Percentiles rank a stretch among this genome's conserved stretches.
Evolutionary conservation across 2,113 vertebrate species (phyloP).

Genomic region (Nicator chloris): DNA sequence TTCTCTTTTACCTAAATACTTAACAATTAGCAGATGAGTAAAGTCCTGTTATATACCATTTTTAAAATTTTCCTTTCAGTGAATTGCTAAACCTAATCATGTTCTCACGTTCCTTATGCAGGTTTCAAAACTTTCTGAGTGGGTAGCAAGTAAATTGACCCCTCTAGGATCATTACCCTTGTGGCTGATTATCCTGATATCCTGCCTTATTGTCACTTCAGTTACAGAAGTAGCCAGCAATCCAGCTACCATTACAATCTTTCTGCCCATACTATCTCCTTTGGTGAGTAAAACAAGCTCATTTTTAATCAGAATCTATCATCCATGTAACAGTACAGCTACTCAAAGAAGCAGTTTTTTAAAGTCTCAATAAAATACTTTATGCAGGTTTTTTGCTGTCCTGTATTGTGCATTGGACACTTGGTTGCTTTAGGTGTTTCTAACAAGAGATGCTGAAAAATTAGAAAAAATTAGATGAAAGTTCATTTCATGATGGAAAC

Average conservation of each 20-base stretch:
- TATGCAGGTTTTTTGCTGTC: not conserved
- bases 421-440: not conserved
- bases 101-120: slow-evolving; percentile 37
- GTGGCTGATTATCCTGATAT: slow-evolving; percentile 77
- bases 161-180: slow-evolving; percentile 84
- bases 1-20: not conserved
- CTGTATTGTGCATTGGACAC: not conserved
- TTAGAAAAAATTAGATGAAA: not conserved
- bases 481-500: not conserved
- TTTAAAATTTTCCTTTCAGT: not conserved
- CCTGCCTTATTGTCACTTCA: slow-evolving; percentile 86
- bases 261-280: slow-evolving; percentile 88
- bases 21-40: not conserved
- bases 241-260: slow-evolving; percentile 88
- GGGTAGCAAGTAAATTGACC: slow-evolving; percentile 84
- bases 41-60: not conserved
- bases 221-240: slow-evolving; percentile 94
- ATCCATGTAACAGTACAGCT: not conserved
- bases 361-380: not conserved
- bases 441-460: not conserved
- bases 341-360: not conserved
- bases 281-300: slow-evolving; percentile 76
- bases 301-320: not conserved
- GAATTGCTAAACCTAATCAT: not conserved
- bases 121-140: slow-evolving; percentile 84